phyloP scores from a whole-genome alignment of 1,140 invertebrate genomes.

The Rhagoletis zephyria region DNA sequence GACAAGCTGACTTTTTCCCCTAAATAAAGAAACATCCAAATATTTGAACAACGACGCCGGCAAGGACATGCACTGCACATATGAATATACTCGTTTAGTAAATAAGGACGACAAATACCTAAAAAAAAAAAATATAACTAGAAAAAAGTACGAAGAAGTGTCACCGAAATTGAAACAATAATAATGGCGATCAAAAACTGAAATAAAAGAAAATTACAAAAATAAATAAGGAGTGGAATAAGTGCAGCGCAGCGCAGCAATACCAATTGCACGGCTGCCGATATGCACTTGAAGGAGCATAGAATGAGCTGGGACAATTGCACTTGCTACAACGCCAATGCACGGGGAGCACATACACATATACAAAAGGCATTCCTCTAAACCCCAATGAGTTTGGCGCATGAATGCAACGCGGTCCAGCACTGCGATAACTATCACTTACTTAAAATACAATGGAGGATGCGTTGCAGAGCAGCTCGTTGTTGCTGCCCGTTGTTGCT shows the following conservation, averaged over 20 bases:
- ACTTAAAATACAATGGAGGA: not conserved
- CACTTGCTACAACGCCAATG: not conserved
- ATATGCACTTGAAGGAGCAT: not conserved
- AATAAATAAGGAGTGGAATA: not conserved
- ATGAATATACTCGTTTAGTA: not conserved
- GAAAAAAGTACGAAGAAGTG: not conserved
- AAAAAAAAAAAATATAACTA: not conserved
- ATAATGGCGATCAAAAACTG: constrained; percentile 1
- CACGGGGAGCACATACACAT: not conserved
- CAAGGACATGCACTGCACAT: not conserved
- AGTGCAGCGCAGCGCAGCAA: not conserved
- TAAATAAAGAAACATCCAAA: not conserved
- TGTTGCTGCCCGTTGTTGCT: not conserved
- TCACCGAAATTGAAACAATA: constrained; percentile 33
- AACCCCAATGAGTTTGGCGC: not conserved
- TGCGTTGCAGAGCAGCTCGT: not conserved
- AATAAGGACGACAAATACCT: not conserved
- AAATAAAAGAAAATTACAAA: not conserved
- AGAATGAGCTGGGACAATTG: not conserved
- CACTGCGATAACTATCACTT: constrained; percentile 6
- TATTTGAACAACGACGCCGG: not conserved
- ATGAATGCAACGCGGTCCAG: constrained; percentile 17
- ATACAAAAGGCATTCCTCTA: too few relatives aligned
- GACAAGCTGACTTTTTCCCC: constrained; percentile 38
- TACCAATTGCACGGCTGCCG: not conserved